Percentiles rank a stretch among this genome's conserved stretches.
Evolutionary conservation across 2,888 invertebrate species (phyloP).

Genomic region (Melinaea menophilus): DNA sequence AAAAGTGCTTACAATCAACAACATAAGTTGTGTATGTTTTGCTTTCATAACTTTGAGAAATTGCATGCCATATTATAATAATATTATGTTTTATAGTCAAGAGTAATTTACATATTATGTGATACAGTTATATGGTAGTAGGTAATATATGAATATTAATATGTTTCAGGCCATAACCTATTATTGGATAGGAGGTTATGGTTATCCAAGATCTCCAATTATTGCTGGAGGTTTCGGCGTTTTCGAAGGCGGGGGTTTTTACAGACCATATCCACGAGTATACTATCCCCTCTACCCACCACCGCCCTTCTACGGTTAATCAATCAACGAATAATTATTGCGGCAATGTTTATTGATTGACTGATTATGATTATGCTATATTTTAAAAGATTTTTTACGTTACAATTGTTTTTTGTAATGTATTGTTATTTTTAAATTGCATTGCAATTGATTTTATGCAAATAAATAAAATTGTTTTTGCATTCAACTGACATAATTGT

Average conservation of each 20-base stretch:
- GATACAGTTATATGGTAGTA: too few species aligned
- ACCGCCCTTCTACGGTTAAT: constrained; percentile 34
- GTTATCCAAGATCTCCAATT: constrained; percentile 23
- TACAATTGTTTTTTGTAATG: too few species aligned
- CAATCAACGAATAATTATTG: neutral
- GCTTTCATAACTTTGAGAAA: too few species aligned
- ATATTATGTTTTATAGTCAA: too few species aligned
- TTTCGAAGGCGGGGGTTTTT: constrained; percentile 37
- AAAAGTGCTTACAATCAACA: too few species aligned
- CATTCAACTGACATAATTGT: too few species aligned
- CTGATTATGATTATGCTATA: neutral
- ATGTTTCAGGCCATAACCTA: neutral
- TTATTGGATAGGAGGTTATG: constrained; percentile 44
- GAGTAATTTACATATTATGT: too few species aligned
- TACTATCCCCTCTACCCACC: constrained; percentile 37
- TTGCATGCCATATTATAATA: too few species aligned
- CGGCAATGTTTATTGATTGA: neutral
- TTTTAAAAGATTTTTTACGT: neutral
- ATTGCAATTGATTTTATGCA: too few species aligned
- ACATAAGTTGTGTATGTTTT: too few species aligned
- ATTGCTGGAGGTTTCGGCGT: constrained; percentile 26
- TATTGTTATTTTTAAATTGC: too few species aligned
- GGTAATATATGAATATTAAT: neutral
- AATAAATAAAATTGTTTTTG: too few species aligned
- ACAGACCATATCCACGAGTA: constrained; percentile 30